A percentile compares a stretch with the other conserved stretches of the same genome.
These are phyloP conservation scores for Coregonus ussuriensis DNA, from an alignment of 2,797 vertebrate species.

Conservation along the genomic window DNA sequence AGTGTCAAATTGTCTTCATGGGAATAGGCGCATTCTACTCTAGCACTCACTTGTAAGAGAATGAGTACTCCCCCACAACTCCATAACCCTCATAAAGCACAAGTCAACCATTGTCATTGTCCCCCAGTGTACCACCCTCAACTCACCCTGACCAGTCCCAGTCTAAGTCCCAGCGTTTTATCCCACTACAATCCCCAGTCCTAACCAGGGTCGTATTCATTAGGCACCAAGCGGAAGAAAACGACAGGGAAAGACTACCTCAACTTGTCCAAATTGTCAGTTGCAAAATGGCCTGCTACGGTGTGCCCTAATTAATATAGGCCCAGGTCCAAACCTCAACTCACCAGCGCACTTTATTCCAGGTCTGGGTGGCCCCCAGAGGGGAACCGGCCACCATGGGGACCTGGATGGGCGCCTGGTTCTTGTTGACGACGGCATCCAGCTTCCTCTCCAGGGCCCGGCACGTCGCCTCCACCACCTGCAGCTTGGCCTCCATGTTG, in stretches of 20 bases:
- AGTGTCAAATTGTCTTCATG: not conserved
- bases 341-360: conserved; percentile 99
- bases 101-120: not conserved
- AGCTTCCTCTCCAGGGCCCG: conserved; percentile 92
- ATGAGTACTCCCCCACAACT: not conserved
- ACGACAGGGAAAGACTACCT: too few relatives aligned
- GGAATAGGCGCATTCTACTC: not conserved
- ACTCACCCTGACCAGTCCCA: not conserved
- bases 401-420: conserved; percentile 92
- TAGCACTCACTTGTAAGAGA: not conserved
- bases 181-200: not conserved
- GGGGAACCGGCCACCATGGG: conserved; percentile 98
- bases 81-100: not conserved
- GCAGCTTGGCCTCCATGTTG: conserved; percentile 93
- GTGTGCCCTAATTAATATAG: not conserved
- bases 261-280: too few relatives aligned
- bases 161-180: not conserved
- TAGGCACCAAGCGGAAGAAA: too few relatives aligned
- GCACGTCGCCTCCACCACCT: conserved; percentile 90
- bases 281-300: too few relatives aligned
- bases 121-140: not conserved
- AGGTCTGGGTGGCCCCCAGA: conserved; percentile 95
- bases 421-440: conserved; percentile 89
- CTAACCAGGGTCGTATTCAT: not conserved
- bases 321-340: conserved; percentile 25